Conservation (phyloP, 2,888 invertebrate species). For the Lottia gigantea region DNA sequence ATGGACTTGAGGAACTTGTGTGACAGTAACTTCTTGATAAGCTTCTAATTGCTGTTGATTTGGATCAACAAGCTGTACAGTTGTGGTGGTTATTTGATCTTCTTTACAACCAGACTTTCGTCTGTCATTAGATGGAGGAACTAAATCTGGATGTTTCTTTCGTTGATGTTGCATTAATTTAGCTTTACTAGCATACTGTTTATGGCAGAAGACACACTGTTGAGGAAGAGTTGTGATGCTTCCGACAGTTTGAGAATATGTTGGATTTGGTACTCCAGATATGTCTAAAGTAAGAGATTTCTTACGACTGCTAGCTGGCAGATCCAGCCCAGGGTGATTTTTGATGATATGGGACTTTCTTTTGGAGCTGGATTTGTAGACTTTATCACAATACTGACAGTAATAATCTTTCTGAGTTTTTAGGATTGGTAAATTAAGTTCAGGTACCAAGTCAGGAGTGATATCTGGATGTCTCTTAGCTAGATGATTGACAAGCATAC, state of each 20-base stretch:
- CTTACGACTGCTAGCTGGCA: slow-evolving; percentile 70
- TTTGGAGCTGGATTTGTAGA: slow-evolving; percentile 87
- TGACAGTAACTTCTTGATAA: slow-evolving; percentile 27
- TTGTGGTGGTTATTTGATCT: slow-evolving; percentile 20
- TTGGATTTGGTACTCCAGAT: slow-evolving; percentile 73
- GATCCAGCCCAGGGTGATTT: slow-evolving; percentile 83
- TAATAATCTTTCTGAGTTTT: slow-evolving; percentile 83
- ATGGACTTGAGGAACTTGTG: slow-evolving; percentile 32
- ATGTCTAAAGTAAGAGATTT: slow-evolving; percentile 61
- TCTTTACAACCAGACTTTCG: slow-evolving; percentile 25
- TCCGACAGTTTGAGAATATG: slow-evolving; percentile 79
- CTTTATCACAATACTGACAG: slow-evolving; percentile 83
- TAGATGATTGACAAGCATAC: slow-evolving; percentile 87
- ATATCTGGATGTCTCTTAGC: slow-evolving; percentile 77
- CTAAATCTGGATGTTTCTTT: slow-evolving; percentile 67
- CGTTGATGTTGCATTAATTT: slow-evolving; percentile 72
- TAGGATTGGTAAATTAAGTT: slow-evolving; percentile 82
- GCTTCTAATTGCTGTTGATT: slow-evolving; percentile 17
- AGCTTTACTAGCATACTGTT: slow-evolving; percentile 85
- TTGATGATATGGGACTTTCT: slow-evolving; percentile 84
- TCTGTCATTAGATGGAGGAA: slow-evolving; percentile 33
- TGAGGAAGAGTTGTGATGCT: slow-evolving; percentile 79
- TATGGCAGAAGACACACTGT: slow-evolving; percentile 83
- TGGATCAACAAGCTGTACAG: slow-evolving; percentile 11
- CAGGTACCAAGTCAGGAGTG: slow-evolving; percentile 75